Base-by-base conservation (phyloP, 2,888 invertebrate genomes). In the Sarcophaga subvicina region DNA sequence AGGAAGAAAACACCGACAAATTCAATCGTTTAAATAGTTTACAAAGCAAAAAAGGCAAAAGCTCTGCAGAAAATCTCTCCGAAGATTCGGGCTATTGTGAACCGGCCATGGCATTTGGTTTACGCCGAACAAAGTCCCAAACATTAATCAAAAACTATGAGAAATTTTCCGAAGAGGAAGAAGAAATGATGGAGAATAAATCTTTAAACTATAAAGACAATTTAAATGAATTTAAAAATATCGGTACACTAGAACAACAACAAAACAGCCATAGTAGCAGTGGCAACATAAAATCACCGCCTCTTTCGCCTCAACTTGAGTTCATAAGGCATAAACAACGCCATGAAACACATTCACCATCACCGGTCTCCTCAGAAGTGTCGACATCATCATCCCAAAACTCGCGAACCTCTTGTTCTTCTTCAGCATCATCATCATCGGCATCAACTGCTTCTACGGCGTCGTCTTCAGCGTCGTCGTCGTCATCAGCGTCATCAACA, bases 41-140 rank as follows among this genome's bases (percentile, higher is more conserved):
- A 0, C 88, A 88, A 63, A 87, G 89, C 10, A 84, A 81, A 76
- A 87, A 87, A 76, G 91, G 92, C 27, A 95, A 95, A 90, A 95
- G 95, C 90, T 96, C 96, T 69, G 95, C 95, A 27, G 97, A 97
- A 92, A 97, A 97, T 94, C 94, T 97, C 88, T 96, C 96, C 91
- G 97, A 97, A 92, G 97, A 97, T 93, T 96, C 96, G 90, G 97
- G 97, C 78, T 96, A 96, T 93, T 95, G 96, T 91, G 96, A 96
- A 88, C 91, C 91, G 47, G 75, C 81, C 8, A 11, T 83, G 62
- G 83, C 81, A 12, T 90, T 91, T 60, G 89, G 90, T 27, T 79
- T 91, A 89, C 88, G 91, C 12, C 90, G 92, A 59, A 88, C 90
- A 59, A 94, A 94, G 90, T 94, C 94, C 47, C 94, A 93, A 89